Percentiles rank a stretch among this genome's conserved stretches.
Evolutionary conservation across 2,113 vertebrate species (phyloP).

Genomic region (Malurus alboscapulatus): DNA sequence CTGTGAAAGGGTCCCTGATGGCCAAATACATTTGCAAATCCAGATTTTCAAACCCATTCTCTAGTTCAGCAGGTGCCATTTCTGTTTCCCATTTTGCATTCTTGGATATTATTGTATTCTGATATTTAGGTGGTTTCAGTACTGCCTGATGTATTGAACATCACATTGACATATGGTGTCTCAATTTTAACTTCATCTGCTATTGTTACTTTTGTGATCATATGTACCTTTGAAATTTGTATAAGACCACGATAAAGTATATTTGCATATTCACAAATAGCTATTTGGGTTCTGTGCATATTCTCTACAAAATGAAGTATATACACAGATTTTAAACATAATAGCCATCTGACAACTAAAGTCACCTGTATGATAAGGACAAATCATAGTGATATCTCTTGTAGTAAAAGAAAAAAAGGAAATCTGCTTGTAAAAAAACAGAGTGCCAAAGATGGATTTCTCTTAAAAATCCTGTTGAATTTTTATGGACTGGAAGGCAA

Average conservation of each 20-base stretch:
- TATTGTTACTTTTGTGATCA: neutral
- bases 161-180: neutral
- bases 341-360: neutral
- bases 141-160: neutral
- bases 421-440: neutral
- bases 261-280: neutral
- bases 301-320: neutral
- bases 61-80: neutral
- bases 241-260: neutral
- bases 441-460: neutral
- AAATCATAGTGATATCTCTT: neutral
- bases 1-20: neutral
- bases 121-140: neutral
- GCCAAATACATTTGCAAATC: neutral
- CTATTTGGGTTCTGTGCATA: neutral
- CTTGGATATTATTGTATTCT: neutral
- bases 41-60: neutral
- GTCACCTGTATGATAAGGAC: neutral
- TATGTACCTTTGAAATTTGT: neutral
- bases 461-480: neutral
- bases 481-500: neutral
- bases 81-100: neutral
- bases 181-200: slow-evolving; percentile 11
- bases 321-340: neutral
- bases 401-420: neutral